A percentile compares a stretch with the other conserved stretches of the same genome.
These are phyloP conservation scores for Agonum fuliginosum DNA, from an alignment of 2,888 invertebrate species.

Conservation along the genomic window DNA sequence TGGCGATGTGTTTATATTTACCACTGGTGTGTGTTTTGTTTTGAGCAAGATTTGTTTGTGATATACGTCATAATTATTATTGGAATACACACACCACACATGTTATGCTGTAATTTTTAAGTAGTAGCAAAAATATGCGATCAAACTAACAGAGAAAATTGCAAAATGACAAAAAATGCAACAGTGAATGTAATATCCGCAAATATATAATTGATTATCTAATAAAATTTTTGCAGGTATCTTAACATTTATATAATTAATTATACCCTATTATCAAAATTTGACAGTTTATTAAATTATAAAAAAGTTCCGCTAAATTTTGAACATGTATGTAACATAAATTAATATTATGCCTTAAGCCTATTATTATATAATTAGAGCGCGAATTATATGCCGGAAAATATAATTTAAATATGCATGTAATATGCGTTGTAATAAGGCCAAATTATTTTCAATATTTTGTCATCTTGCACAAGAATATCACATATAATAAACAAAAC, in stretches of 20 bases:
- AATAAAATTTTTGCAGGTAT: not conserved
- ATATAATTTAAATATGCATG: too few relatives aligned
- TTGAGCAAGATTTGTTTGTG: constrained; percentile 25
- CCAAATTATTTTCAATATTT: too few relatives aligned
- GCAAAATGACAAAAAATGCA: not conserved
- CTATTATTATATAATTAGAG: too few relatives aligned
- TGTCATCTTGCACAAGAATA: too few relatives aligned
- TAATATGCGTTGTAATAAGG: too few relatives aligned
- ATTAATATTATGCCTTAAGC: too few relatives aligned
- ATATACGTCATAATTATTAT: constrained; percentile 27
- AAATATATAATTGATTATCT: not conserved
- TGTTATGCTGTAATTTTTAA: constrained; percentile 1
- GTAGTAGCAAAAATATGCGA: not conserved
- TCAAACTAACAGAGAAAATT: not conserved
- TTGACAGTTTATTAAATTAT: not conserved
- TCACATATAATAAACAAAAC: too few relatives aligned
- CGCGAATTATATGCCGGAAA: too few relatives aligned
- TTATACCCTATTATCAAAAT: not conserved
- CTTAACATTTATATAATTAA: not conserved
- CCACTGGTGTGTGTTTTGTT: constrained; percentile 10
- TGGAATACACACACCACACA: constrained; percentile 1
- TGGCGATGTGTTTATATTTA: constrained; percentile 11
- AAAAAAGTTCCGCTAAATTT: too few relatives aligned
- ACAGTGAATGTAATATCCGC: not conserved
- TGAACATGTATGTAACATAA: too few relatives aligned